Conservation (phyloP, 1,140 invertebrate species). For the Zaprionus ornatus region DNA sequence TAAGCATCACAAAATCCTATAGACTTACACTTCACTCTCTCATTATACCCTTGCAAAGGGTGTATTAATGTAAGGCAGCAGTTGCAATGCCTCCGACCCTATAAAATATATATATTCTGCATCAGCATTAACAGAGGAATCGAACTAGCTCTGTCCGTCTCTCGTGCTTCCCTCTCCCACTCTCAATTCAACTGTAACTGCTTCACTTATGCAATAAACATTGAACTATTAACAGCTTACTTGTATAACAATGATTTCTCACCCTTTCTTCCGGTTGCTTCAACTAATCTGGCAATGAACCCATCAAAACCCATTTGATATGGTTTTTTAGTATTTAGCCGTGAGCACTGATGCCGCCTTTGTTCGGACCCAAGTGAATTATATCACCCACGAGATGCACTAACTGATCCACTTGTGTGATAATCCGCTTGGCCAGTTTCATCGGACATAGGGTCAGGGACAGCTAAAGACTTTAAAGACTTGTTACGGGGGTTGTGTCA, state of each 20-base stretch:
- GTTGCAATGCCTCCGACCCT: no score
- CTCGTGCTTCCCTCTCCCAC: no score
- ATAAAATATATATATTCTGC: no score
- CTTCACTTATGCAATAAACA: not conserved
- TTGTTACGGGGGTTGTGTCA: conserved; percentile 58
- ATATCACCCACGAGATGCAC: conserved; percentile 35
- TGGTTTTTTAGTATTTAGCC: conserved; percentile 20
- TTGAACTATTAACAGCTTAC: not conserved
- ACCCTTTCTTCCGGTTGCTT: not conserved
- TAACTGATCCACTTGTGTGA: conserved; percentile 61
- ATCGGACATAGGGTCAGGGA: conserved; percentile 1
- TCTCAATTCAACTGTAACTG: not conserved
- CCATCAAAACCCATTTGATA: conserved; percentile 44
- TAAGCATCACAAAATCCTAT: accelerated
- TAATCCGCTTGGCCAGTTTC: conserved; percentile 54
- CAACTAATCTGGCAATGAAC: conserved; percentile 27
- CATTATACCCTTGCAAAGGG: no score
- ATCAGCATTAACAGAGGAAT: no score
- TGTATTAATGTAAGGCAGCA: no score
- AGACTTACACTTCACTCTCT: no score
- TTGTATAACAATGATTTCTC: not conserved
- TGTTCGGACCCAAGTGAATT: conserved; percentile 14
- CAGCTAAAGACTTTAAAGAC: conserved; percentile 50
- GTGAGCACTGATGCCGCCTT: conserved; percentile 2
- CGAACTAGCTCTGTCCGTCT: no score